phyloP scores from a whole-genome alignment of 2,113 vertebrate genomes.

The Papio anubis region DNA sequence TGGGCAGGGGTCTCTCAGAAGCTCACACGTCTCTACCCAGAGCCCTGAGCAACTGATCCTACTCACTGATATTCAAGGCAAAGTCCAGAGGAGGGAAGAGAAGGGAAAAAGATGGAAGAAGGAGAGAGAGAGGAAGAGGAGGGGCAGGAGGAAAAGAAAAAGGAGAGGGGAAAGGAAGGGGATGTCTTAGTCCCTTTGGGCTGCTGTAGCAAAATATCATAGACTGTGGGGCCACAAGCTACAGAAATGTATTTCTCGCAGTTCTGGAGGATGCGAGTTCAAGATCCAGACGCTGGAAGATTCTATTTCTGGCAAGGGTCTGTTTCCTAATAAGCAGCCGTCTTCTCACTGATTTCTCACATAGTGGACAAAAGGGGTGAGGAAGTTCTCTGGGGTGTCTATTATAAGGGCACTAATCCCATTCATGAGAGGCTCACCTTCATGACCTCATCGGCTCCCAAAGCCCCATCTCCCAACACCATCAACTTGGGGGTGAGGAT shows the following conservation, averaged over 20 bases:
- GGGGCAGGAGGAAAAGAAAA: neutral
- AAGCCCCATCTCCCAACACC: neutral
- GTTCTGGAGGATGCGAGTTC: too few relatives aligned
- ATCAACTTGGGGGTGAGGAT: too few relatives aligned
- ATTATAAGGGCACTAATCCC: too few relatives aligned
- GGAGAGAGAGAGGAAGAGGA: neutral
- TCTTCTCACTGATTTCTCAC: neutral
- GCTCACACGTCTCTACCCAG: neutral
- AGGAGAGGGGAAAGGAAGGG: neutral
- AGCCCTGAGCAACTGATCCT: accelerated
- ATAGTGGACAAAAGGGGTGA: too few relatives aligned
- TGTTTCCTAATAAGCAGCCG: too few relatives aligned
- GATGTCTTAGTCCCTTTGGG: neutral
- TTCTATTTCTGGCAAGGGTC: neutral
- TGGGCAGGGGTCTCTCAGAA: neutral
- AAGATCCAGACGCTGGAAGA: neutral
- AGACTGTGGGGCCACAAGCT: neutral
- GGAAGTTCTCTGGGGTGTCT: neutral
- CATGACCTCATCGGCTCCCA: neutral
- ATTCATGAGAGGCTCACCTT: too few relatives aligned
- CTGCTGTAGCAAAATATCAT: neutral
- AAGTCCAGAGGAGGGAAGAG: neutral
- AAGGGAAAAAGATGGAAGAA: neutral
- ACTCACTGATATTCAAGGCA: too few relatives aligned
- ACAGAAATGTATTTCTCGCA: too few relatives aligned